Evolutionary conservation across 2,797 vertebrate species (phyloP).

Genomic region (Sarcophilus harrisii): DNA sequence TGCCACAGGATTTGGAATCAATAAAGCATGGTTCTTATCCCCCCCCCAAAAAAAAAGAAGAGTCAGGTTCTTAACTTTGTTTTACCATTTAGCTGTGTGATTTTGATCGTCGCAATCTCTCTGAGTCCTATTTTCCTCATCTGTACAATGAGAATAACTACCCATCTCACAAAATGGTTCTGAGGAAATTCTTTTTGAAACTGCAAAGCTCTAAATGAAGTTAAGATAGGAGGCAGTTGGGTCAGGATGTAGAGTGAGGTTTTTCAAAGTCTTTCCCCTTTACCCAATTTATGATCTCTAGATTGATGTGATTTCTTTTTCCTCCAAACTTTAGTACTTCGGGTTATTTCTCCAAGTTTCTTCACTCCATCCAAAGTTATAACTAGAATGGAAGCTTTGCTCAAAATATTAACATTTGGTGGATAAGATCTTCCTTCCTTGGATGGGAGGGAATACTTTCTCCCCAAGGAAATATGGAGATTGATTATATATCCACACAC

Average conservation of each 20-base stretch:
- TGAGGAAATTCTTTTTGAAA: neutral
- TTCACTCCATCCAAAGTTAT: neutral
- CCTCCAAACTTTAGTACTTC: neutral
- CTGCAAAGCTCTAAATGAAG: neutral
- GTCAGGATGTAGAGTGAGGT: neutral
- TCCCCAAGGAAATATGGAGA: neutral
- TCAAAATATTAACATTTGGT: neutral
- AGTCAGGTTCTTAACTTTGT: neutral
- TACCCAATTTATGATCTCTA: neutral
- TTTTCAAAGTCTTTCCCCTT: neutral
- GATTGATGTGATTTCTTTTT: neutral
- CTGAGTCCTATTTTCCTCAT: neutral
- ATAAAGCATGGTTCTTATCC: too few species aligned
- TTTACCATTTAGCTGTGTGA: neutral
- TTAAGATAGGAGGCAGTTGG: neutral
- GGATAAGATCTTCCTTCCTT: neutral
- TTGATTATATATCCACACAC: too few species aligned
- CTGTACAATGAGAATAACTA: neutral
- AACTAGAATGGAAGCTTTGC: neutral
- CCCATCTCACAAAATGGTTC: neutral
- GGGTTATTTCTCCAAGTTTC: neutral
- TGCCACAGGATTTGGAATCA: too few species aligned
- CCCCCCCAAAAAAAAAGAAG: too few species aligned
- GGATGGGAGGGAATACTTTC: neutral
- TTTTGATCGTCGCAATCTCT: neutral